phyloP scores from a whole-genome alignment of 2,888 invertebrate species.

The Nebria salina region DNA sequence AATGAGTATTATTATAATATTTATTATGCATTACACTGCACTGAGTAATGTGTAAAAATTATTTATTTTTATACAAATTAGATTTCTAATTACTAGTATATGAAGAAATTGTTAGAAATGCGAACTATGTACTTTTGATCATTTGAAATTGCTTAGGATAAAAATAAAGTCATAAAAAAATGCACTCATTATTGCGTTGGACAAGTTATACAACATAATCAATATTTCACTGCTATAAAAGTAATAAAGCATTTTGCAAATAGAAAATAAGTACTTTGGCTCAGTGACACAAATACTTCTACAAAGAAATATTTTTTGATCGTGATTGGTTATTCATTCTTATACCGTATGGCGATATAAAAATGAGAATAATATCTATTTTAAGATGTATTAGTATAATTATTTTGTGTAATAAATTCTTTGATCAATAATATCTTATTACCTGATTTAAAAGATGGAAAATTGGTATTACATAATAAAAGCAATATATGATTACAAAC shows the following conservation, averaged over 20 bases:
- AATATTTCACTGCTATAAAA: background rate
- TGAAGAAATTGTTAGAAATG: too few relatives aligned
- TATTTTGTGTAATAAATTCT: background rate
- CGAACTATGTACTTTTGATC: too few relatives aligned
- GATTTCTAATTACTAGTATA: too few relatives aligned
- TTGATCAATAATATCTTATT: background rate
- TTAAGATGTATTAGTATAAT: background rate
- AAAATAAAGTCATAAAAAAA: background rate
- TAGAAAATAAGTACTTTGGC: background rate
- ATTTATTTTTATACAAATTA: too few relatives aligned
- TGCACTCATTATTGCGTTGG: background rate
- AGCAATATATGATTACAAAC: constrained; percentile 1
- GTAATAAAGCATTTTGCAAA: background rate
- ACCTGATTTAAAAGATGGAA: background rate
- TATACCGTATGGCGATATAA: background rate
- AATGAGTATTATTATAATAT: background rate
- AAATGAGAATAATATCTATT: constrained; percentile 5
- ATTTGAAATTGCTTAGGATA: background rate
- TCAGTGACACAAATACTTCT: background rate
- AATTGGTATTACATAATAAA: background rate
- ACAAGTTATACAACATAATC: background rate
- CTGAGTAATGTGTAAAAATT: too few relatives aligned
- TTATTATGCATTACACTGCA: too few relatives aligned
- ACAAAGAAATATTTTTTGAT: background rate
- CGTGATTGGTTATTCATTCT: background rate